Percentiles rank a stretch among this genome's conserved stretches.
Evolutionary conservation across 1,140 invertebrate genomes (phyloP).

Genomic region (Brachionus rubens): DNA sequence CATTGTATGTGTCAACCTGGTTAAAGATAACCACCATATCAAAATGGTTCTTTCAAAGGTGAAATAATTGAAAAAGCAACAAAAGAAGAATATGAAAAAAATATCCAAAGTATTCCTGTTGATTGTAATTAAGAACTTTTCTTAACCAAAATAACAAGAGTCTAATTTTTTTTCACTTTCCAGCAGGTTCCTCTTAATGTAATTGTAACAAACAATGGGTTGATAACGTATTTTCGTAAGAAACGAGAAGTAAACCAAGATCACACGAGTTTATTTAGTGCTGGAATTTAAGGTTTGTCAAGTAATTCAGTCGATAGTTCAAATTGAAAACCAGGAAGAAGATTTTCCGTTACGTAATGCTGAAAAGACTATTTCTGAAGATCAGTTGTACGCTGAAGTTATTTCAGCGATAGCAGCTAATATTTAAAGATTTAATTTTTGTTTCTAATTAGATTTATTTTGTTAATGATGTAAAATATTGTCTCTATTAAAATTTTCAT

Average conservation of each 20-base stretch:
- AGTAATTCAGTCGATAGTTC: constrained; percentile 55
- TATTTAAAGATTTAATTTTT: too few species aligned
- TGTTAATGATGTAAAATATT: too few species aligned
- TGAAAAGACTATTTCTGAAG: constrained; percentile 55
- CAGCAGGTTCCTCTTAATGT: constrained; percentile 43
- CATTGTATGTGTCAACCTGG: constrained; percentile 82
- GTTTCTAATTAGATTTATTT: too few species aligned
- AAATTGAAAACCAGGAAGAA: constrained; percentile 86
- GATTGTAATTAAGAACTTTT: constrained; percentile 66
- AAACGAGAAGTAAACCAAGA: constrained; percentile 19
- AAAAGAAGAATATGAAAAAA: constrained; percentile 81
- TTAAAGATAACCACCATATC: constrained; percentile 77
- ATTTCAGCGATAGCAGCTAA: constrained; percentile 83
- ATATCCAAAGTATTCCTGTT: constrained; percentile 84
- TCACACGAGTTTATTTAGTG: constrained; percentile 1
- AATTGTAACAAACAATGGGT: constrained; percentile 31
- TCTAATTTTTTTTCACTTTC: neutral
- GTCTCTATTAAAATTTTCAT: too few species aligned
- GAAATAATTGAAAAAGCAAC: constrained; percentile 89
- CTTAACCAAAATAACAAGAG: neutral
- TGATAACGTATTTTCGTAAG: constrained; percentile 35
- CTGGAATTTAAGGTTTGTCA: constrained; percentile 4
- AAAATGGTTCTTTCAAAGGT: constrained; percentile 82
- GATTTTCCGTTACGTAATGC: constrained; percentile 60
- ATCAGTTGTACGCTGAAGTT: constrained; percentile 65